Base-by-base conservation (phyloP, 2,113 vertebrate species). In the Callipepla californica region DNA sequence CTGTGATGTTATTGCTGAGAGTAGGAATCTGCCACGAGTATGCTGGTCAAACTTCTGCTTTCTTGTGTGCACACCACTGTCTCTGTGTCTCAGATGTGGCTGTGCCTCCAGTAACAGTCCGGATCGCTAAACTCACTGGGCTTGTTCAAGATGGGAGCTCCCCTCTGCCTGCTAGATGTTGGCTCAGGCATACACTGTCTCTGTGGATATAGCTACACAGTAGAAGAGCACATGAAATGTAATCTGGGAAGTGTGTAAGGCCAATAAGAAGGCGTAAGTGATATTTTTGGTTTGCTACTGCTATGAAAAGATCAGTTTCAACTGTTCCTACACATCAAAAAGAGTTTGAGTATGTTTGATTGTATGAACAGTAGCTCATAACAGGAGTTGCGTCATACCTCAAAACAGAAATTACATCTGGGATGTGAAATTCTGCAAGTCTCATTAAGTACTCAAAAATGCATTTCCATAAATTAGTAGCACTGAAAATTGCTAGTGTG, bases 41-140 rank as follows among this genome's bases (percentile, higher is more conserved):
- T 16, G 76, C 30, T 73, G 26, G 19, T 75, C 32, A 50, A 85
- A 22, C 5, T 36, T 65, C 28, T 58, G 36, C 36, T 58, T 14
- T n/a, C 85, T 47, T 1, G 22, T 44, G 13, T 23, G 5, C 19
- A 9, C 11, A 8, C 14, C 0, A 6, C 5, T 8, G 34, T 66
- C 9, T 74, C 48, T 74, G 9, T 30, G 17, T n/a, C 1, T 2
- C 11, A 57, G 23, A 51, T 0, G 0, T n/a, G 58, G 11, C 40
- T 90, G 25, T 66, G 30, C 44, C 34, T 91, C 77, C 59, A 62
- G 28, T 38, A 34, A 26, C 22, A 26, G 30, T 63, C 42, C 59
- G 30, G 55, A 45, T 92, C 45, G 26, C 58, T 21, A 48, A 61
- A 1, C 15, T 45, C 6, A 2, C 10, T 63, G 61, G 76, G 21